Evolutionary conservation across 2,113 vertebrate species (phyloP).

Genomic region (Cheilinus undulatus): DNA sequence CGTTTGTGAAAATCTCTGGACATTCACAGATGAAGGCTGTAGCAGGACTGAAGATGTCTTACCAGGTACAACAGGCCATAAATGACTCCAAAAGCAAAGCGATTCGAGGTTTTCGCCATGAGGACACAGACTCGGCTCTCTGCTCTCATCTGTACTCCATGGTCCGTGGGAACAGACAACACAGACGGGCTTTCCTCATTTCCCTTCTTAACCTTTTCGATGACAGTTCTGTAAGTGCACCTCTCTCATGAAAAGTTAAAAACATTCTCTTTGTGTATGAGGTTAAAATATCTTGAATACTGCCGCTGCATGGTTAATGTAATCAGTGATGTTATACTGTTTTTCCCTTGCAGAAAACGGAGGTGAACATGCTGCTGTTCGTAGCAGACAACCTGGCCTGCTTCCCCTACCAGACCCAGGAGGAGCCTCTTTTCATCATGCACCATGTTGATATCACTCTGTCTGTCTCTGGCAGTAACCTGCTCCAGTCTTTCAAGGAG

Average conservation of each 20-base stretch:
- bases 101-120: constrained; percentile 92
- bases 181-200: constrained; percentile 95
- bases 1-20: no score
- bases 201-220: constrained; percentile 98
- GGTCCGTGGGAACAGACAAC: constrained; percentile 97
- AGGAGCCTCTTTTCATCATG: constrained; percentile 99
- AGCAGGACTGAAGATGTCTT: constrained; percentile 99
- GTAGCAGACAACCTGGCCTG: constrained; percentile 98
- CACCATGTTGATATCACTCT: constrained; percentile 98
- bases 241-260: background rate
- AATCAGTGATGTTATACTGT: background rate
- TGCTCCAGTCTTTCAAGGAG: constrained; percentile 99
- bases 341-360: constrained; percentile 89
- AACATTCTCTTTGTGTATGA: background rate
- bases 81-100: constrained; percentile 82
- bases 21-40: constrained; percentile 97
- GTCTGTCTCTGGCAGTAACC: constrained; percentile 97
- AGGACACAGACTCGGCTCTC: constrained; percentile 89
- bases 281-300: background rate
- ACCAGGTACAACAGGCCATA: constrained; percentile 96
- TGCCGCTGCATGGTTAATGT: background rate
- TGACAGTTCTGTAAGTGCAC: constrained; percentile 92
- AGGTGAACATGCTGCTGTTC: constrained; percentile 97
- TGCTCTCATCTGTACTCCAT: constrained; percentile 96
- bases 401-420: constrained; percentile 97